phyloP scores from a whole-genome alignment of 2,888 invertebrate genomes.

The Piscicola geometra region DNA sequence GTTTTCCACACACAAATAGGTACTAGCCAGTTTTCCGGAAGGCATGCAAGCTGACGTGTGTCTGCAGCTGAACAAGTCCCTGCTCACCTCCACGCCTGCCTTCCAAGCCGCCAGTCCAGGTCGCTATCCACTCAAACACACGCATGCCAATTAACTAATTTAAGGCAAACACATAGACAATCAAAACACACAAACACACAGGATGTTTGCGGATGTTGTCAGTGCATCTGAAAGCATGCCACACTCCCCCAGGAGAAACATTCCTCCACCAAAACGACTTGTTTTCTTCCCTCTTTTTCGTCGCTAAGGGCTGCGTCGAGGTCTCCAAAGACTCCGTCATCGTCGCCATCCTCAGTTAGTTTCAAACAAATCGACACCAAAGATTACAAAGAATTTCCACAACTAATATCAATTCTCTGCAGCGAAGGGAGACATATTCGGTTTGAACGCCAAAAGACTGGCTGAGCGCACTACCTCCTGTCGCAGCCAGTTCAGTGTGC shows the following conservation, averaged over 20 bases:
- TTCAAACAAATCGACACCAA: neutral
- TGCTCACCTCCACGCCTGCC: neutral
- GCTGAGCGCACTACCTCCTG: neutral
- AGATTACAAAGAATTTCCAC: neutral
- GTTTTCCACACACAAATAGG: too few relatives aligned
- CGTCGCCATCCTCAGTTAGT: neutral
- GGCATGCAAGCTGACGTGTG: conserved; percentile 31
- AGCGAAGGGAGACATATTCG: neutral
- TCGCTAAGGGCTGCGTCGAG: neutral
- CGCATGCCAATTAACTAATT: too few relatives aligned
- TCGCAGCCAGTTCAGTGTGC: neutral
- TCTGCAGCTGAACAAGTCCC: conserved; percentile 26
- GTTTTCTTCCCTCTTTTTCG: neutral
- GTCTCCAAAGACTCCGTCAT: neutral
- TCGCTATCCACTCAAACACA: too few relatives aligned
- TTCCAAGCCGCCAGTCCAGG: conserved; percentile 27
- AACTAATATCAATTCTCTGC: neutral
- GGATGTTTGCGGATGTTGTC: neutral
- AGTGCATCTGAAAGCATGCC: neutral
- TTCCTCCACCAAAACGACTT: neutral
- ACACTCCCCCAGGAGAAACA: neutral
- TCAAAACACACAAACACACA: neutral
- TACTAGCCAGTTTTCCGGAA: conserved; percentile 21
- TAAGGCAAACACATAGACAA: neutral
- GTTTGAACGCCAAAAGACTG: neutral